phyloP scores from a whole-genome alignment of 2,888 invertebrate species.

The Athalia circularis region DNA sequence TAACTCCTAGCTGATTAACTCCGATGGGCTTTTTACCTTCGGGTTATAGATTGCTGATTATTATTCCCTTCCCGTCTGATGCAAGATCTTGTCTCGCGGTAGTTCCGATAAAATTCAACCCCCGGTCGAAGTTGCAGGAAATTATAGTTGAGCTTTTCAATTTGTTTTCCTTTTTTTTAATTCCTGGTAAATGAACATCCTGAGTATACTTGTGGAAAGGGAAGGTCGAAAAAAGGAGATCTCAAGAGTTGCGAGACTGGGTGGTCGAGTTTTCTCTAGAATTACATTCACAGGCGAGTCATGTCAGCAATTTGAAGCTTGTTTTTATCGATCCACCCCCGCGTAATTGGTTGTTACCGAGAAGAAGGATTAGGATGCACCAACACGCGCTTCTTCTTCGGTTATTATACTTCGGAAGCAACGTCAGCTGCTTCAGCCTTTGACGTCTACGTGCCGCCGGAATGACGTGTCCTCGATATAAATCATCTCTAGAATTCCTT shows the following conservation, averaged over 20 bases:
- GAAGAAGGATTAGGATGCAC: constrained; percentile 46
- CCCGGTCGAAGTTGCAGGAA: no score
- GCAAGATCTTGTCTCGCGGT: no score
- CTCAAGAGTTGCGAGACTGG: no score
- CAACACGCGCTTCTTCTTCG: constrained; percentile 9
- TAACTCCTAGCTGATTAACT: background rate
- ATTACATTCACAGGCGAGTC: constrained; percentile 20
- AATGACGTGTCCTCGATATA: constrained; percentile 30
- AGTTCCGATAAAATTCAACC: no score
- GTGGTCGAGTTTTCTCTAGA: background rate
- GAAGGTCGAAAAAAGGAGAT: no score
- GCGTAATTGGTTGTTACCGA: constrained; percentile 40
- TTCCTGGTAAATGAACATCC: no score
- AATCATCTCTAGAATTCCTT: constrained; percentile 14
- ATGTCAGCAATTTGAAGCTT: constrained; percentile 19
- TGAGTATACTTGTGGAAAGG: no score
- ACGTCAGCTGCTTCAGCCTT: constrained; percentile 11
- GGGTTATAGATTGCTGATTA: background rate
- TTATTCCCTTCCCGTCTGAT: no score
- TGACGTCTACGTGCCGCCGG: constrained; percentile 12
- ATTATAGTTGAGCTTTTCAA: no score
- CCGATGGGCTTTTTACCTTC: background rate
- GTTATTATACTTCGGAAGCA: background rate
- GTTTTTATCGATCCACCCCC: constrained; percentile 20
- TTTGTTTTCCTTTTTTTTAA: no score